Evolutionary conservation across 1,140 invertebrate species (phyloP), one percentile per base, ranked within the genome.

Genomic region (Theocolax elegans): DNA sequence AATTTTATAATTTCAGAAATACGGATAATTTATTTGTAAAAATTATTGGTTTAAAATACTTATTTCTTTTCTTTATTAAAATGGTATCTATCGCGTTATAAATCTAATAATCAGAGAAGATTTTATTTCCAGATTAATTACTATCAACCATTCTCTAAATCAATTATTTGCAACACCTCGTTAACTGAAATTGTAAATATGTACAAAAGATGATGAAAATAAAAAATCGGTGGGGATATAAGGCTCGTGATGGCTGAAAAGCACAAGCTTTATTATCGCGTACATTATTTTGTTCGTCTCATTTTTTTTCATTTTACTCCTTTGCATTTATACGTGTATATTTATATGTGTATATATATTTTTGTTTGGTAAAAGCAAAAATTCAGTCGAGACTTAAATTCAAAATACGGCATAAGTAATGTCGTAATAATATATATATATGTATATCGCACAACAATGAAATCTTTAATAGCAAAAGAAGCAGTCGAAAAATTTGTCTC

Each of bases 381-480:
- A 38, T 53, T 68, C 56, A 68, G 66, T 68, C 56, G 38, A 68
- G 23, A 51, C 29, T 68, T 60, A 68, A 60, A 0, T 51, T 15
- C 46, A 35, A 13, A 53, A 62, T 48, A n/a, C 9, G 27, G 51
- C 44, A 60, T 42, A 21, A 40, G 7, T 60, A 53, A 23, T 58
- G 27, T 65, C n/a, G 40, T 10, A 53, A 10, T 53, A 40, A 29
- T 49, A 48, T 48, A 6, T n/a, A 49, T 63, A 53, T 59, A 48
- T 59, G 13, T 53, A 53, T 27, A 40, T 51, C 13, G 42, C 44
- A 40, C 40, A 62, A 62, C 35, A 68, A 51, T 60, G 10, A 42
- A 60, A 53, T 60, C 53, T n/a, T 62, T 60, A 62, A 69, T 62
- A 63, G 67, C 58, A 63, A 69, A 63, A 59, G 12, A 62, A 69